These are phyloP conservation scores for Fratercula arctica DNA, from an alignment of 2,797 vertebrate species.

Conservation along the genomic window DNA sequence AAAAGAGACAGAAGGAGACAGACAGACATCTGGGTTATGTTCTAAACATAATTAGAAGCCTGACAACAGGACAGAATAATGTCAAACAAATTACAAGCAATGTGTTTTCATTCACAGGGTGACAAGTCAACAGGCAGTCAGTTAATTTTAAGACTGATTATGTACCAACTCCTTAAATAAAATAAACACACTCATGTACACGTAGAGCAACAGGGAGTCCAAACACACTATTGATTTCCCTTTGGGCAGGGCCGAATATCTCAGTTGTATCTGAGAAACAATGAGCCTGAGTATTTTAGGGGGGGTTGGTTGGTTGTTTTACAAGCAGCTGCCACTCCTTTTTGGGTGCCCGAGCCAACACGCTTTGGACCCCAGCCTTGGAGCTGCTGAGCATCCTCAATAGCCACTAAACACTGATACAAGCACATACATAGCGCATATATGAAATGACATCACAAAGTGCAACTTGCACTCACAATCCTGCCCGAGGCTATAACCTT, in stretches of 20 bases:
- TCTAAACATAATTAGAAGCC: slow-evolving; percentile 67
- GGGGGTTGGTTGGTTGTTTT: background rate
- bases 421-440: background rate
- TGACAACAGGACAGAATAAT: slow-evolving; percentile 69
- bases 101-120: slow-evolving; percentile 72
- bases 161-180: slow-evolving; percentile 59
- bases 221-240: slow-evolving; percentile 46
- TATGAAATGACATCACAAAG: background rate
- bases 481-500: background rate
- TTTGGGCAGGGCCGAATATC: background rate
- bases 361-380: background rate
- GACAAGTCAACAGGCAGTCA: slow-evolving; percentile 69
- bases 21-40: slow-evolving; percentile 69
- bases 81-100: slow-evolving; percentile 71
- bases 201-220: slow-evolving; percentile 26
- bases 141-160: slow-evolving; percentile 71
- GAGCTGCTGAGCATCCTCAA: background rate
- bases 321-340: background rate
- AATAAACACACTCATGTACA: slow-evolving; percentile 37
- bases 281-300: accelerated
- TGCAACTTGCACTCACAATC: accelerated
- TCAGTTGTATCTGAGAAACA: background rate
- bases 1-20: slow-evolving; percentile 42
- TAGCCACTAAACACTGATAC: background rate
- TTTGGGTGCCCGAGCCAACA: background rate